These are phyloP conservation scores for Anthoptus insignis DNA, from an alignment of 2,888 invertebrate genomes.

Conservation along the genomic window DNA sequence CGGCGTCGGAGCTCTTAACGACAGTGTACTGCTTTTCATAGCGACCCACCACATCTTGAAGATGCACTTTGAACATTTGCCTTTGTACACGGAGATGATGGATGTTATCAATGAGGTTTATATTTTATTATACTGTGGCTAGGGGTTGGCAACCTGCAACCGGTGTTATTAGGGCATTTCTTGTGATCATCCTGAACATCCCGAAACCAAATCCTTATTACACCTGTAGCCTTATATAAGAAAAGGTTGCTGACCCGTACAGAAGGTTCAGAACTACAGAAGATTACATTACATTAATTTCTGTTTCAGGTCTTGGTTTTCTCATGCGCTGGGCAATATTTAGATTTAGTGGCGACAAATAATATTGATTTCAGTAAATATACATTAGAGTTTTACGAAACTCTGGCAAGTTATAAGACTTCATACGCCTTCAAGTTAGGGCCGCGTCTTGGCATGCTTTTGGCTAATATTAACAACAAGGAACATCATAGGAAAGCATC, in stretches of 20 bases:
- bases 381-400: slow-evolving; percentile 93
- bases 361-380: slow-evolving; percentile 79
- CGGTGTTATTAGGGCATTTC: not conserved
- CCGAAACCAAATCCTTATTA: too few species aligned
- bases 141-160: too few species aligned
- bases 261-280: too few species aligned
- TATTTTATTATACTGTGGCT: slow-evolving; percentile 31
- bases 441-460: slow-evolving; percentile 93
- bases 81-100: slow-evolving; percentile 90
- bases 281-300: too few species aligned
- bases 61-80: slow-evolving; percentile 89
- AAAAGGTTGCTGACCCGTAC: too few species aligned
- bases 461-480: slow-evolving; percentile 90
- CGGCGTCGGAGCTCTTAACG: slow-evolving; percentile 92
- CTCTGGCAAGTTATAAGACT: slow-evolving; percentile 96
- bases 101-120: slow-evolving; percentile 92
- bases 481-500: slow-evolving; percentile 91
- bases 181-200: too few species aligned
- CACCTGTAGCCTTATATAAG: too few species aligned
- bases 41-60: slow-evolving; percentile 90
- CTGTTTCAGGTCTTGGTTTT: slow-evolving; percentile 77
- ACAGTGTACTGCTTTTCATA: slow-evolving; percentile 91
- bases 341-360: slow-evolving; percentile 89
- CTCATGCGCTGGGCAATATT: slow-evolving; percentile 92
- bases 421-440: slow-evolving; percentile 96